Evolutionary conservation across 2,113 vertebrate genomes (phyloP).

Genomic region (Puffinus mauretanicus): DNA sequence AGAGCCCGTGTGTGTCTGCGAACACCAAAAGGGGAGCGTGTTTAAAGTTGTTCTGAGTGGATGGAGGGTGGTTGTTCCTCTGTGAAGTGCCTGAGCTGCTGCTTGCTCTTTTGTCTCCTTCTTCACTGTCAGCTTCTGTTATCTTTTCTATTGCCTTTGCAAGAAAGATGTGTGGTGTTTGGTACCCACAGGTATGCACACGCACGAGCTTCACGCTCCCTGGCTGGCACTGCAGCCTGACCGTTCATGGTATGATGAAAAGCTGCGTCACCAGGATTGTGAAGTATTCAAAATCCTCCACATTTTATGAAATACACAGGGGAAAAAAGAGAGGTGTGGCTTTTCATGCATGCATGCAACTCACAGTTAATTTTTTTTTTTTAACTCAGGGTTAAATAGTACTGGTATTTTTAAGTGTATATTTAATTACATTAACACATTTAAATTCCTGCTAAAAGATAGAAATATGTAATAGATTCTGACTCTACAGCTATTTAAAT

Average conservation of each 20-base stretch:
- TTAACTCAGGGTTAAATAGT: background rate
- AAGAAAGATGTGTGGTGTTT: background rate
- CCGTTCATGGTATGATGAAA: accelerated
- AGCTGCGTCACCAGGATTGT: background rate
- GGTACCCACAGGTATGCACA: too few species aligned
- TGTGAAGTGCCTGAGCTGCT: background rate
- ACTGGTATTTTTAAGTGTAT: background rate
- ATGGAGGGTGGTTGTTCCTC: background rate
- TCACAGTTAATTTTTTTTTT: background rate
- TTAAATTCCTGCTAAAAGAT: background rate
- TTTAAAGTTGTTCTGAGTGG: background rate
- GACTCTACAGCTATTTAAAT: background rate
- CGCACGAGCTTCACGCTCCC: accelerated
- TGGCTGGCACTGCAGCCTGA: background rate
- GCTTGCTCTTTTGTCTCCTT: background rate
- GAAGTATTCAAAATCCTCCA: background rate
- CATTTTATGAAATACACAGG: background rate
- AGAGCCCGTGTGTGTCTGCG: accelerated
- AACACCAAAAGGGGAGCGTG: background rate
- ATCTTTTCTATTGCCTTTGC: background rate
- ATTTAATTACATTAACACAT: background rate
- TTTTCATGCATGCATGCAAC: background rate
- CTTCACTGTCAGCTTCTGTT: background rate
- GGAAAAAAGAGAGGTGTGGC: background rate
- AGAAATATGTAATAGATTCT: background rate